Base-by-base conservation (phyloP, 2,888 invertebrate genomes). In the Gari tellinella region DNA sequence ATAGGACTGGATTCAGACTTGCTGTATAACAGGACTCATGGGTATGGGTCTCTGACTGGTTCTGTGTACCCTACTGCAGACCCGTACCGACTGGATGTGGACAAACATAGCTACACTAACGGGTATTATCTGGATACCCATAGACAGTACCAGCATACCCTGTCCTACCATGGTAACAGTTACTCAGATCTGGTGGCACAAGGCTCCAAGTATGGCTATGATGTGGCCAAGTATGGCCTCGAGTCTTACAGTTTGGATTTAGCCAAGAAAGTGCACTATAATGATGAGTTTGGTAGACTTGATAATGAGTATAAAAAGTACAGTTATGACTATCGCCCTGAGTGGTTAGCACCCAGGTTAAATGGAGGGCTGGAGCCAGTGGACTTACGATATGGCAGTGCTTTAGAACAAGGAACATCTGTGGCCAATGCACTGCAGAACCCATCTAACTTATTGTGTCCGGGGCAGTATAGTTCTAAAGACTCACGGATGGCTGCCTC, bases 241-340 rank as follows among this genome's bases (percentile, higher is more conserved):
- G 89, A 89, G 48, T 75, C 86, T 7, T 90, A 90, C 66, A 87
- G 90, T 51, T 82, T 91, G 19, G 91, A 91, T 79, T 83, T 91
- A 58, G 85, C 87, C 38, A 90, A 90, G 74, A 86, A 89, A 62
- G 86, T 86, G 31, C 87, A 88, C 45, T 89, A 88, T 61, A 86
- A 82, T 57, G 88, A 88, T 26, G 90, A 90, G 41, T 72, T 86
- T 31, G 69, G 86, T 26, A 74, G 82, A 21, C 82, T 84, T 58
- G 88, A 89, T 70, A 81, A 82, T 56, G 87, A 87, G 63, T 84
- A 83, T 45, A 77, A 87, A 52, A 89, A 88, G 74, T 89, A 88
- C 74, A 81, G 86, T 21, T 85, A 86, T 49, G 85, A 88, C 37
- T 85, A 84, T 68, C 75, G 81, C 43, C 76, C 72, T 43, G 86